Base-by-base conservation (phyloP, 2,888 invertebrate species). In the Phortica magna region DNA sequence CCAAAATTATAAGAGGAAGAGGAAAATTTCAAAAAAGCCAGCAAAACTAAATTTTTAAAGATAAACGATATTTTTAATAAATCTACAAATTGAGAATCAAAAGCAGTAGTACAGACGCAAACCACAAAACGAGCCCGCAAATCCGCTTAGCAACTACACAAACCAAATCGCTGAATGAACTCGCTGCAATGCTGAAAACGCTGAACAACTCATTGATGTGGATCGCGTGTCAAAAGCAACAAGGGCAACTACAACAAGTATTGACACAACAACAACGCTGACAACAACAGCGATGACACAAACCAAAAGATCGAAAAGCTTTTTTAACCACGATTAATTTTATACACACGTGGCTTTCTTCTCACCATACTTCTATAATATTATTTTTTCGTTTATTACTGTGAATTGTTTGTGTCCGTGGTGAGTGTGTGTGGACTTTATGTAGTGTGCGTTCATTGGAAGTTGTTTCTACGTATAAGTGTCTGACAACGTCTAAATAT, bases 221-320 rank as follows among this genome's bases (percentile, higher is more conserved):
- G 76, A 82, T 72, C 75, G 53, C 17, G 61, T 65, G 17, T 76
- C 72, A 82, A 70, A 68, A 64, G 7, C 39, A 7, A 1, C 72
- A 57, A 57, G 22, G 9, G 19, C 74, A 83, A 77, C 77, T 77
- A 4, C 12, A 19, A 19, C 31, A 31, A 31, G 3, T 31, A 31
- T 31, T 31, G 22, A 43, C 14, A 43, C 39, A 48, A 65, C 53
- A 70, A 43, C 22, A 67, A 17, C 10, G 43, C 70, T 10, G 61
- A 5, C 41, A 41, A 74, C 74, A 43, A 14, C 42, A 80, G 78
- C 77, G 31, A 67, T 72, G 78, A 41, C 74, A 74, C 12, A 70
- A 74, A 80, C 80, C 77, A 10, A 0, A 19, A 19, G 22, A 65
- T 9, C 55, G 55, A 42, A 73, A 41, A 73, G 61, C 61, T 61